phyloP scores from a whole-genome alignment of 2,888 invertebrate species.

The Macaria notata region DNA sequence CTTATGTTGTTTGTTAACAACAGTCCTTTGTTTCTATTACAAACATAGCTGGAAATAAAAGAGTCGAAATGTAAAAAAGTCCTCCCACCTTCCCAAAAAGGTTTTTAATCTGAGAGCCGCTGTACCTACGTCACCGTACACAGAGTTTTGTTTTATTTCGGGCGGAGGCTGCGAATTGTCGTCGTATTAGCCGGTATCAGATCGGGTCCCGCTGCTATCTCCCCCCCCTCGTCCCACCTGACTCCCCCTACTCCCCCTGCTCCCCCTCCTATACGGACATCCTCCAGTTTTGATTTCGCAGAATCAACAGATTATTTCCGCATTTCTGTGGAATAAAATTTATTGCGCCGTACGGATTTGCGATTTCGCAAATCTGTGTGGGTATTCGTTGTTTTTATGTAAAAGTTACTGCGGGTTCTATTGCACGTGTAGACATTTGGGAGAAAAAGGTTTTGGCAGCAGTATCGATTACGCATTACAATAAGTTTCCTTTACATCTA shows the following conservation, averaged over 20 bases:
- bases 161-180: conserved; percentile 66
- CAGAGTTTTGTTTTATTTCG: conserved; percentile 26
- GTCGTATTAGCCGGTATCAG: conserved; percentile 69
- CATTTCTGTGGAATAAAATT: conserved; percentile 29
- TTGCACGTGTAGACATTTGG: no score
- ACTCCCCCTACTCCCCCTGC: conserved; percentile 16
- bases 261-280: conserved; percentile 36
- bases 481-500: no score
- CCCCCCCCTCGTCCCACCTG: conserved; percentile 25
- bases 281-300: conserved; percentile 43
- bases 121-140: conserved; percentile 17
- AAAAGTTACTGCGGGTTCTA: no score
- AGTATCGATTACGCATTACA: no score
- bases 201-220: conserved; percentile 48
- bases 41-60: no score
- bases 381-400: conserved; percentile 4
- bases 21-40: no score
- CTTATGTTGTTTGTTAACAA: no score
- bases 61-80: no score
- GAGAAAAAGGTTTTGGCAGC: no score
- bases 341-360: conserved; percentile 19
- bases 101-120: neutral
- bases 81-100: no score
- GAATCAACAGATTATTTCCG: conserved; percentile 37
- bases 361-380: conserved; percentile 19